Evolutionary conservation across 2,113 vertebrate species (phyloP).

Genomic region (Sporophila hypoxantha): DNA sequence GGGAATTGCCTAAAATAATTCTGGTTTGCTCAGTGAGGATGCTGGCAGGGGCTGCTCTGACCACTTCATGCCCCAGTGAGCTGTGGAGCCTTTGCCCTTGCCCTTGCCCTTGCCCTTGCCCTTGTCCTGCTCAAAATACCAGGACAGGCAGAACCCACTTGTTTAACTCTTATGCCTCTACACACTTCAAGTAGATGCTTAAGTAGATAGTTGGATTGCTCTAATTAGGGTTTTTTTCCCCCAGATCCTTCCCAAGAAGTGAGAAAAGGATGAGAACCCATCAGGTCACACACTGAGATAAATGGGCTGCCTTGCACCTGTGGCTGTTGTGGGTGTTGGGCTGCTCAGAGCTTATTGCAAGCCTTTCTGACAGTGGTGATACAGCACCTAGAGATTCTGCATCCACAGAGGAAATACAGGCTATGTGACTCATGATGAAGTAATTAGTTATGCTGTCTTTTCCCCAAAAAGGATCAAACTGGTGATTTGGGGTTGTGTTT

Average conservation of each 20-base stretch:
- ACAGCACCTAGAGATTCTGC: not conserved
- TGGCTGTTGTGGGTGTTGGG: no score
- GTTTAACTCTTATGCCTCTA: not conserved
- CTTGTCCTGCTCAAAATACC: not conserved
- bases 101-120: not conserved
- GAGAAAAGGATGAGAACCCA: not conserved
- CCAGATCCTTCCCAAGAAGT: not conserved
- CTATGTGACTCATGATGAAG: not conserved
- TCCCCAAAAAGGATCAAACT: rapidly evolving
- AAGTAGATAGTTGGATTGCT: not conserved
- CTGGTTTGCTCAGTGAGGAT: not conserved
- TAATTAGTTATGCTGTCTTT: not conserved
- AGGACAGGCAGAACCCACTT: not conserved
- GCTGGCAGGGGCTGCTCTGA: not conserved
- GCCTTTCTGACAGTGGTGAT: not conserved
- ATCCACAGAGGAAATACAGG: not conserved
- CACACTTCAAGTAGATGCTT: not conserved
- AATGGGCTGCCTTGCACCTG: not conserved
- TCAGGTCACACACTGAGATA: not conserved
- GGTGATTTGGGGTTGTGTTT: not conserved
- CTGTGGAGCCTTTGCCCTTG: not conserved
- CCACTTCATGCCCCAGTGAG: not conserved
- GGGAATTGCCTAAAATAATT: not conserved
- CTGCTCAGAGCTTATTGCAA: not conserved
- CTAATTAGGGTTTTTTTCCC: not conserved